A percentile compares a stretch with the other conserved stretches of the same genome.
Conservation (phyloP, 2,888 invertebrate species). For the Lasioglossum leucozonium region DNA sequence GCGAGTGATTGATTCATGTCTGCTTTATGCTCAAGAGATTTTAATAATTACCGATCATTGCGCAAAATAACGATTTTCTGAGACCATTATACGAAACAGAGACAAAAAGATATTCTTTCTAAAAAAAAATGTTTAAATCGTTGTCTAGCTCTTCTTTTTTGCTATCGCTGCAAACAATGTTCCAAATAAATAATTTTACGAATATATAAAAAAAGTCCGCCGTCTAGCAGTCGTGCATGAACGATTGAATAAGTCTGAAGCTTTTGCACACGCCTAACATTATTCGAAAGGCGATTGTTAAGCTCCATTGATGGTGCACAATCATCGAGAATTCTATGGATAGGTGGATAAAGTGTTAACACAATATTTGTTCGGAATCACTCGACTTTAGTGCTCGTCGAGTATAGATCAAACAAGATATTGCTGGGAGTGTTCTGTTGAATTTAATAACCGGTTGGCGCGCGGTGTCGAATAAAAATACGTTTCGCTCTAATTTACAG, state of each 20-base stretch:
- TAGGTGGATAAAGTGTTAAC: background rate
- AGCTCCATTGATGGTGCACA: background rate
- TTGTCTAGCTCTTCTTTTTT: no score
- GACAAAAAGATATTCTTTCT: background rate
- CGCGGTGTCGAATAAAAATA: conserved; percentile 22
- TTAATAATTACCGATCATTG: background rate
- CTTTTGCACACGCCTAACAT: no score
- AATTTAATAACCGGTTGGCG: conserved; percentile 35
- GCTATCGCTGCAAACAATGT: no score
- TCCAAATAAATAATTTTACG: no score
- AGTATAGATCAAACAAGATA: background rate
- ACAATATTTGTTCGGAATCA: background rate
- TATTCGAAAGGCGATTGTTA: background rate
- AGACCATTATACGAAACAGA: background rate
- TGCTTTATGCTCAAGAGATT: background rate
- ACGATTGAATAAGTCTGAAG: no score
- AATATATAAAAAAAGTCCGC: no score
- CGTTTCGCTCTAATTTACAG: conserved; percentile 32
- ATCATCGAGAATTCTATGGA: background rate
- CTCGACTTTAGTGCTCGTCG: background rate
- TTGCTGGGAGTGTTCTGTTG: background rate
- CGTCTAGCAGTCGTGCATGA: no score
- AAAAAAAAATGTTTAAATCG: no score
- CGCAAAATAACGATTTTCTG: background rate
- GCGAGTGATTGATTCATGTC: background rate